Percentiles rank a stretch among this genome's conserved stretches.
phyloP scores from a whole-genome alignment of 2,888 invertebrate genomes.

The Alitta virens region DNA sequence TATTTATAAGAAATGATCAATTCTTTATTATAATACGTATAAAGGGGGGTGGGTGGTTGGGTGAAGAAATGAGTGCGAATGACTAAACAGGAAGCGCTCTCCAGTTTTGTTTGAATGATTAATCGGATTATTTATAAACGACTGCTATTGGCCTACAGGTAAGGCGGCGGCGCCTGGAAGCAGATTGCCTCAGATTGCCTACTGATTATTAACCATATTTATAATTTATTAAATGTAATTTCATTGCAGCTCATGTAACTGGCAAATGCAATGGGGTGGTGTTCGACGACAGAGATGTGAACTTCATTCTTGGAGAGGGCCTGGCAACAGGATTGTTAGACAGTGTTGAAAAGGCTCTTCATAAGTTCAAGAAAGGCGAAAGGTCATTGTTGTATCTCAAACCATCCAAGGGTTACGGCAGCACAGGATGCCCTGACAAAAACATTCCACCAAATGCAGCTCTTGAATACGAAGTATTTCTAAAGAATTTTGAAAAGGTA shows the following conservation, averaged over 20 bases:
- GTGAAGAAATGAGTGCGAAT: too few species aligned
- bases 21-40: too few species aligned
- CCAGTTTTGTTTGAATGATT: too few species aligned
- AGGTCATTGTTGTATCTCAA: constrained; percentile 66
- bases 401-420: constrained; percentile 78
- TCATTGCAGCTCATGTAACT: constrained; percentile 70
- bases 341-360: constrained; percentile 62
- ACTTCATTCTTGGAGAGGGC: constrained; percentile 85
- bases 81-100: too few species aligned
- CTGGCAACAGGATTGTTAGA: constrained; percentile 71
- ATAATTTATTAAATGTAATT: constrained; percentile 14
- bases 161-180: too few species aligned
- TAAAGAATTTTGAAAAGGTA: constrained; percentile 82
- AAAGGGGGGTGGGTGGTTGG: too few species aligned
- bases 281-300: constrained; percentile 80
- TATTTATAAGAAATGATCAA: too few species aligned
- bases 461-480: constrained; percentile 70
- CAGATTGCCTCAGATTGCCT: too few species aligned
- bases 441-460: constrained; percentile 75
- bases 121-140: too few species aligned
- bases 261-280: constrained; percentile 66
- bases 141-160: too few species aligned
- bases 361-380: constrained; percentile 79
- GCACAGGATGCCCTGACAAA: constrained; percentile 67
- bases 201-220: too few species aligned